Base-by-base conservation (phyloP, 2,797 vertebrate species). In the Brachyrhaphis roseni region DNA sequence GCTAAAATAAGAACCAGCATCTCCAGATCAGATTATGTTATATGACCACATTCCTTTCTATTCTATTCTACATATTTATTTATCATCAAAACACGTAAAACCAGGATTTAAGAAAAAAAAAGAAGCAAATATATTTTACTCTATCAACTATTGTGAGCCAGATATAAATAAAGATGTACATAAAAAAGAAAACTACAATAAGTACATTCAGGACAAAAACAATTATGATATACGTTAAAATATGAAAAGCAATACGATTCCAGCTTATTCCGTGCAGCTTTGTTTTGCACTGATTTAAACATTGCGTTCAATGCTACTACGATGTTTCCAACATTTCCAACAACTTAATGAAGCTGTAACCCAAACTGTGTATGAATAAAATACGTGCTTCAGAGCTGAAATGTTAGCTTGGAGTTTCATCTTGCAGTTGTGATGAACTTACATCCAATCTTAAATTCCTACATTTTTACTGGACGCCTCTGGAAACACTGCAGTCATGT, bases 401-500 rank as follows among this genome's bases (percentile, higher is more conserved):
- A 70, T 70, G 68, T 23, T 41, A 39, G 26, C 39, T 45, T 71
- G 68, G 13, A 62, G 28, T 62, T 31, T 28, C 31, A 31, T 62
- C 28, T 62, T 43, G 8, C 23, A n/a, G 10, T 71, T 18, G 10
- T 74, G 18, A n/a, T 36, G 23, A 26, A 39, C 34, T 28, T 31
- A 43, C 47, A 51, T 23, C 41, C 20, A 43, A 76, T 31, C 41
- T 34, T 62, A 28, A 59, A 43, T 59, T 75, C 8, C 13, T 28
- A 28, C 26, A 68, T 47, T 45, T 75, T 31, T 77, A 39, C 23
- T 53, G 43, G 26, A 13, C 1, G 13, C 72, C 73, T 45, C 31
- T 23, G 20, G 49, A 73, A 78, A 72, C 64, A n/a, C 23, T 46
- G 53, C 55, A 43, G 72, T 71, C 62, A 43, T 51, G 64, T 70